phyloP scores from a whole-genome alignment of 2,888 invertebrate species.

The Dolichopus griseipennis region DNA sequence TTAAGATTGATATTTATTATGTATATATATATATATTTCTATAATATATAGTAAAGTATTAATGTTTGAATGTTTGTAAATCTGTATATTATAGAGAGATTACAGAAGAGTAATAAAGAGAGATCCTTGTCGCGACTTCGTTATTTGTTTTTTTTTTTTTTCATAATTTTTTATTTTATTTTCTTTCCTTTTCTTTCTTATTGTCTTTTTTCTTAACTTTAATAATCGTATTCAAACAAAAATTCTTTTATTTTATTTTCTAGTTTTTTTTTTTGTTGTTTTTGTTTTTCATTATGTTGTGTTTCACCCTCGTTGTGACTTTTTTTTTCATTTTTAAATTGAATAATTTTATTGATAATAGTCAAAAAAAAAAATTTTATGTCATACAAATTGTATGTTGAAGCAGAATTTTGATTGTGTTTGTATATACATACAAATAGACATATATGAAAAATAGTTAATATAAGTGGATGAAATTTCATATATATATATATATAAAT shows the following conservation, averaged over 20 bases:
- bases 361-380: background rate
- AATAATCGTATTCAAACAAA: background rate
- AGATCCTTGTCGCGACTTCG: slow-evolving; percentile 1
- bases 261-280: background rate
- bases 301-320: background rate
- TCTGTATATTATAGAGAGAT: background rate
- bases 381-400: too few relatives aligned
- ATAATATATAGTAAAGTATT: background rate
- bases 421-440: background rate
- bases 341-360: slow-evolving; percentile 3
- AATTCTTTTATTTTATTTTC: background rate
- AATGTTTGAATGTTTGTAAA: background rate
- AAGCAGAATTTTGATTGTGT: background rate
- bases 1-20: background rate
- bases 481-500: background rate
- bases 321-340: slow-evolving; percentile 1
- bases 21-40: background rate
- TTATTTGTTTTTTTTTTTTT: background rate
- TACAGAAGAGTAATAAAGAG: slow-evolving; percentile 1
- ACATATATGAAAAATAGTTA: too few relatives aligned
- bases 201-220: background rate
- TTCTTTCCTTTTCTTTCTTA: background rate
- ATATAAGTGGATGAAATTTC: background rate
- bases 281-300: background rate
- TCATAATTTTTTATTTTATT: too few relatives aligned